Evolutionary conservation across 2,888 invertebrate species (phyloP), one percentile per base, ranked within the genome.

Genomic region (Callyntrura guangdongensis): DNA sequence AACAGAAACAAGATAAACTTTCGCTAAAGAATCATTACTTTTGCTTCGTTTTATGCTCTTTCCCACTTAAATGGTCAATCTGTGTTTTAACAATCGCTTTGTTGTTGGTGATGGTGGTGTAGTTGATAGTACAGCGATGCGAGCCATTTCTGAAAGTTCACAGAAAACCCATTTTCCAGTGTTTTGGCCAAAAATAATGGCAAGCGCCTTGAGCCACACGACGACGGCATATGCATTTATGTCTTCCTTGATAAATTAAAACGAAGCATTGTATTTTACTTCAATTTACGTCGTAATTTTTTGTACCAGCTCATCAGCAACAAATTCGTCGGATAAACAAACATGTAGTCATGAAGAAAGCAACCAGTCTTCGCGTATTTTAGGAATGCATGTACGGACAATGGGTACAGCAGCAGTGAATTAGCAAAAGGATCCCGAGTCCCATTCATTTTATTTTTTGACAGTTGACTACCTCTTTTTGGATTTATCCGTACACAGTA

Each of bases 401-500:
- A 56, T 59, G 36, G 45, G 20, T 20, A 47, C 45, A 83, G 12
- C 36, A 49, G 17, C 47, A 47, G 12, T 45, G 64, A 64, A 11
- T 79, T 59, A 6, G 1, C 17, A n/a, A 8, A 59, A 17, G 11
- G 14, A 85, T 67, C 49, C 67, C 67, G 79, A 79, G 14, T 81
- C 87, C 22, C 87, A 87, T 87, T 87, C 81, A 87, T 86, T 87
- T 87, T 49, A 36, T 81, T 64, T 67, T 69, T 69, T 87, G 87
- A 87, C 87, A 87, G 87, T 69, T 81, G 87, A 79, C 69, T 87
- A 20, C 86, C 86, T 85, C 69, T 81, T 87, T 81, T 81, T 81
- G 69, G 74, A 27, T 74, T 69, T 17, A 69, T 20, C 22, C 5
- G 61, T 22, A 64, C 36, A 36, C 6, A 2, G 36, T 36, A n/a